These are phyloP conservation scores for Telmatherina bonti DNA, from an alignment of 2,797 vertebrate species.

Conservation along the genomic window DNA sequence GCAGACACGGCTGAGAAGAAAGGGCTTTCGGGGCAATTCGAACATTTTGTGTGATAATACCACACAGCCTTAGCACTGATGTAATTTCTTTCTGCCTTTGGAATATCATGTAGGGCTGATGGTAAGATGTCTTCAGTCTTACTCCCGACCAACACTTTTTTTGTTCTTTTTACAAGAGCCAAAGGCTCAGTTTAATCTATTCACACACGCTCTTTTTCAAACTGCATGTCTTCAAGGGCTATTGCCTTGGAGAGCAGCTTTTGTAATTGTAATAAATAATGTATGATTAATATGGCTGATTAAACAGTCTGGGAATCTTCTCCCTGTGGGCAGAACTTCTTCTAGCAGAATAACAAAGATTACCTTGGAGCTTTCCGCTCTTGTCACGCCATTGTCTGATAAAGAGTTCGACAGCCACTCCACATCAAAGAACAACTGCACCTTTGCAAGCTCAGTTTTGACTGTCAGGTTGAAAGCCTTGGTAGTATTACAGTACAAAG, in stretches of 20 bases:
- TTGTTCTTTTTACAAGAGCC: constrained; percentile 65
- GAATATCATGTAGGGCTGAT: constrained; percentile 60
- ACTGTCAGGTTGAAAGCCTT: constrained; percentile 30
- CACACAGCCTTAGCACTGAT: constrained; percentile 14
- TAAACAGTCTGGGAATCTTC: constrained; percentile 79
- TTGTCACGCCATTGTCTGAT: constrained; percentile 68
- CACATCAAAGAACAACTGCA: constrained; percentile 74
- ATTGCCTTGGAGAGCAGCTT: constrained; percentile 62
- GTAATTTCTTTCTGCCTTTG: constrained; percentile 50
- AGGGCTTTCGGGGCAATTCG: constrained; percentile 30
- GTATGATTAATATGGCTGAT: constrained; percentile 81
- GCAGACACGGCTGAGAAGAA: constrained; percentile 13
- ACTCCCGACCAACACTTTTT: constrained; percentile 57
- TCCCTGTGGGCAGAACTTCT: constrained; percentile 69
- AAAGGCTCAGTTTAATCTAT: constrained; percentile 72
- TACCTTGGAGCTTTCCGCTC: constrained; percentile 74
- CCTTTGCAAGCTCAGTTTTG: constrained; percentile 40
- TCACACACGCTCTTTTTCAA: constrained; percentile 63
- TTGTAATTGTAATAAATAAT: constrained; percentile 82
- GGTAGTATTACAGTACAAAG: constrained; percentile 2
- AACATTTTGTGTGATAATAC: constrained; percentile 47
- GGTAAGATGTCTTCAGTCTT: constrained; percentile 61
- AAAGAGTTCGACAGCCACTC: constrained; percentile 59
- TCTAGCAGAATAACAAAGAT: constrained; percentile 79
- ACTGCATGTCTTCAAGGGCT: constrained; percentile 65